A percentile compares a stretch with the other conserved stretches of the same genome.
Conservation (phyloP, 37 sponge, comb jelly and placozoan genomes). For the Bolinopsis microptera region DNA sequence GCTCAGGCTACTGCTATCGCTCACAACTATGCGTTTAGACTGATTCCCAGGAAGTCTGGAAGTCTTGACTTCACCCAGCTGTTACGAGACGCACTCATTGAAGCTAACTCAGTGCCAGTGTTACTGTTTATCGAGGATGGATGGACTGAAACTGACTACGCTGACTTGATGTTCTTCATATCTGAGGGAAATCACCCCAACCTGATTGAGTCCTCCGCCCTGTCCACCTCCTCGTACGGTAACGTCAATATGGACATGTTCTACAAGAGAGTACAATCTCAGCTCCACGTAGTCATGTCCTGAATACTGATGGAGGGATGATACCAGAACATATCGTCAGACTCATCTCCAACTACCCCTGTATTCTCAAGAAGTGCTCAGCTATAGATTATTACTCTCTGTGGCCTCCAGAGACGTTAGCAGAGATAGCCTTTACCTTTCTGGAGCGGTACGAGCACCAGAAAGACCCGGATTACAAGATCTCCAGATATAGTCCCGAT, state of each 20-base stretch:
- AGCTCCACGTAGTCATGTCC: constrained; percentile 25
- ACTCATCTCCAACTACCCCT: neutral
- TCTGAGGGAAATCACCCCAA: constrained; percentile 16
- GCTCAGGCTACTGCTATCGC: constrained; percentile 17
- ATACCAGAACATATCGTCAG: neutral
- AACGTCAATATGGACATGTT: constrained; percentile 63
- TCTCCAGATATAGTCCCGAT: neutral
- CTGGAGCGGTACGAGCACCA: neutral
- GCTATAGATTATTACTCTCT: constrained; percentile 23
- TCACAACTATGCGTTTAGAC: constrained; percentile 5
- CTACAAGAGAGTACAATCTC: constrained; percentile 20
- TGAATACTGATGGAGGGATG: neutral
- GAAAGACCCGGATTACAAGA: neutral
- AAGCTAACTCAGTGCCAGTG: constrained; percentile 1
- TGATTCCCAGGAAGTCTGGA: neutral
- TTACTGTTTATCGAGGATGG: constrained; percentile 41
- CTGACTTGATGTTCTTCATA: constrained; percentile 27
- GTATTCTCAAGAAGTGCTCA: constrained; percentile 25
- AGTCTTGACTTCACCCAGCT: neutral
- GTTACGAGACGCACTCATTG: neutral
- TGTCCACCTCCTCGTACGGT: constrained; percentile 14
- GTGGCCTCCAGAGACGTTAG: constrained; percentile 20
- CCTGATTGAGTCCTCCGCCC: neutral
- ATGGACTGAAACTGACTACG: neutral
- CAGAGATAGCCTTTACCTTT: constrained; percentile 50